Percentiles rank a stretch among this genome's conserved stretches.
These are phyloP conservation scores for Timema podura DNA, from an alignment of 2,888 invertebrate genomes.

Conservation along the genomic window DNA sequence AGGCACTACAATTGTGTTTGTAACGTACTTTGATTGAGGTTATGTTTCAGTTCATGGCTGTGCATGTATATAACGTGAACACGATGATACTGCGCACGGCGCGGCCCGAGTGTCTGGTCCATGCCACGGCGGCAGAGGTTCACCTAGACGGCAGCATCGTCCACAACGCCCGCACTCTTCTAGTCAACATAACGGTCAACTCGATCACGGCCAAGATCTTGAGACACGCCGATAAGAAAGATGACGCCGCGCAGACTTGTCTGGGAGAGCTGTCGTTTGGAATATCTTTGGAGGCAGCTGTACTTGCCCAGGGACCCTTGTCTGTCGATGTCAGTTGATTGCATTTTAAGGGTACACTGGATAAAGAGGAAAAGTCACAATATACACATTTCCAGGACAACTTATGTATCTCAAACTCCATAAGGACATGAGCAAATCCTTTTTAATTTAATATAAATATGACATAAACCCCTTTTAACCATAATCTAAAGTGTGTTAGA, in stretches of 20 bases:
- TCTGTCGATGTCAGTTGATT: conserved; percentile 64
- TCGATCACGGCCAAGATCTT: conserved; percentile 58
- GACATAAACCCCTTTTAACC: too few relatives aligned
- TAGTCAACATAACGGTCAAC: conserved; percentile 68
- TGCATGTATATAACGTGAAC: conserved; percentile 72
- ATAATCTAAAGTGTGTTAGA: too few relatives aligned
- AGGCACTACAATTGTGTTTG: too few relatives aligned
- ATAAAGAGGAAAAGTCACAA: too few relatives aligned
- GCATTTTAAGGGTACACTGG: too few relatives aligned
- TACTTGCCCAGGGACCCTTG: conserved; percentile 78
- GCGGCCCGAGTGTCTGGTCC: conserved; percentile 65
- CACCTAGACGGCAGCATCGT: conserved; percentile 66
- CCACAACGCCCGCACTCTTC: conserved; percentile 62
- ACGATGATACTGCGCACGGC: conserved; percentile 58
- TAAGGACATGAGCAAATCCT: too few relatives aligned
- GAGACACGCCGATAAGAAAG: conserved; percentile 48
- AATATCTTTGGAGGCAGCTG: conserved; percentile 68
- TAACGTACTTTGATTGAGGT: too few relatives aligned
- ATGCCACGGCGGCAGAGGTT: conserved; percentile 65
- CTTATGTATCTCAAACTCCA: too few relatives aligned
- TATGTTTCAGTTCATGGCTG: conserved; percentile 69
- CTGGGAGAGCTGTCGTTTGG: conserved; percentile 70
- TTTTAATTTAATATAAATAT: too few relatives aligned
- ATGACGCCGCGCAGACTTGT: conserved; percentile 53
- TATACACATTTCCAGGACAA: too few relatives aligned